Base-by-base conservation (phyloP, 30 jellyfish, hydroid and myxozoan genomes). In the Pseudorhiza aurosa region DNA sequence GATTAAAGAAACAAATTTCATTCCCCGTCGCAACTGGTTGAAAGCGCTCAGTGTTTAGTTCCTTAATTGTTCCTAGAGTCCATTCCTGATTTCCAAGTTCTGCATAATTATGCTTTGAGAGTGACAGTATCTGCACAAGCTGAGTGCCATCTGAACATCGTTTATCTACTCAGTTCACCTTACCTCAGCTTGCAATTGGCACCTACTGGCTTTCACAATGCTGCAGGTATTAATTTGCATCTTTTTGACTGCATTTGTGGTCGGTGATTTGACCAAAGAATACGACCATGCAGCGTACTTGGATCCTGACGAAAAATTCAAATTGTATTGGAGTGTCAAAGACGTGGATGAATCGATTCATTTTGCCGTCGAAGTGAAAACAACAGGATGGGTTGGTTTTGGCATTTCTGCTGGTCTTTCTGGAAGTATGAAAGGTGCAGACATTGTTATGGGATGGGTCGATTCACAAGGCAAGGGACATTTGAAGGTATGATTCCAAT, bases 331-430 rank as follows among this genome's bases (percentile, higher is more conserved):
- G 88, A 55, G 58, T 19, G 65, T 75, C 22, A 53, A 75, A 10
- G 45, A 75, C 7, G 67, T 12, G 15, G 77, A 75, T 5, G 50
- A 72, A 55, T 49, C 74, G 59, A 58, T 58, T n/a, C 72, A 25
- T 8, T 75, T 75, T 56, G 88, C 88, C 0, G 88, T 39, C 19
- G 70, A 77, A 46, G 89, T 77, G 50, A 37, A 77, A 11, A 59
- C 89, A 42, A 77, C 80, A 1, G 82, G 89, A 17, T 82, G 94
- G 94, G 68, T 82, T 31, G 94, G 94, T 32, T 69, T 70, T 27
- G 94, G 94, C 2, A 67, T 82, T 35, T 35, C 94, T 24, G 51
- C 22, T 21, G 78, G 77, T 31, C 77, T 58, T n/a, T n/a, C 85
- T 7, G 94, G 94, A 46, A 68, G 40, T 4, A 82, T 82, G 94